phyloP scores from a whole-genome alignment of 2,888 invertebrate genomes.

The Tenodera sinensis region DNA sequence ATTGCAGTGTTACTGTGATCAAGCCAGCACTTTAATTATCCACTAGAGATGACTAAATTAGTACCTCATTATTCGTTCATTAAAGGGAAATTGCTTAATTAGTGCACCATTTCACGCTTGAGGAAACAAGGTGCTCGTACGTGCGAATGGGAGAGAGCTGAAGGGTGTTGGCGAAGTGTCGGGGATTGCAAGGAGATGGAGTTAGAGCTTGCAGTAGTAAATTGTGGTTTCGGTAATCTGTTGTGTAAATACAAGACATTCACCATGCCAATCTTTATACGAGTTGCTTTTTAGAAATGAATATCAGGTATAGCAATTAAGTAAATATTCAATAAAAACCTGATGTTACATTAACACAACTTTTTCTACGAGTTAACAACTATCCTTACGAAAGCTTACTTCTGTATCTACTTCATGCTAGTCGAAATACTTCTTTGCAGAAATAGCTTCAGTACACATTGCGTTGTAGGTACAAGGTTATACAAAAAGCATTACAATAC shows the following conservation, averaged over 20 bases:
- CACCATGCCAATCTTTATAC: too few species aligned
- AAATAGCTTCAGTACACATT: too few species aligned
- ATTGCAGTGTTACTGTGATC: background rate
- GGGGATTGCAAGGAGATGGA: background rate
- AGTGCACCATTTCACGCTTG: conserved; percentile 27
- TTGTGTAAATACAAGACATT: background rate
- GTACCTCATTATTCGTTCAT: conserved; percentile 31
- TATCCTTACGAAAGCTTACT: too few species aligned
- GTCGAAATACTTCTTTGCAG: too few species aligned
- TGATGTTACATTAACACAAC: too few species aligned
- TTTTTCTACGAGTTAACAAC: too few species aligned
- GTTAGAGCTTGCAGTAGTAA: conserved; percentile 3
- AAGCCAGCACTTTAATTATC: conserved; percentile 25
- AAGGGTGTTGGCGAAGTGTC: background rate
- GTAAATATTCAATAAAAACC: too few species aligned
- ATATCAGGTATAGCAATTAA: too few species aligned
- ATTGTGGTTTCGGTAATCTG: background rate
- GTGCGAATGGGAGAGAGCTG: background rate
- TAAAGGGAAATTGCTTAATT: conserved; percentile 31
- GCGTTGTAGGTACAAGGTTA: too few species aligned
- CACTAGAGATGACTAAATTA: conserved; percentile 30
- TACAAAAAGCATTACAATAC: too few species aligned
- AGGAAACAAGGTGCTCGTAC: conserved; percentile 12
- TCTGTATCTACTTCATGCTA: too few species aligned
- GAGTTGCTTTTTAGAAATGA: too few species aligned